phyloP scores from a whole-genome alignment of 2,888 invertebrate species.

The Orthonevra nobilis region DNA sequence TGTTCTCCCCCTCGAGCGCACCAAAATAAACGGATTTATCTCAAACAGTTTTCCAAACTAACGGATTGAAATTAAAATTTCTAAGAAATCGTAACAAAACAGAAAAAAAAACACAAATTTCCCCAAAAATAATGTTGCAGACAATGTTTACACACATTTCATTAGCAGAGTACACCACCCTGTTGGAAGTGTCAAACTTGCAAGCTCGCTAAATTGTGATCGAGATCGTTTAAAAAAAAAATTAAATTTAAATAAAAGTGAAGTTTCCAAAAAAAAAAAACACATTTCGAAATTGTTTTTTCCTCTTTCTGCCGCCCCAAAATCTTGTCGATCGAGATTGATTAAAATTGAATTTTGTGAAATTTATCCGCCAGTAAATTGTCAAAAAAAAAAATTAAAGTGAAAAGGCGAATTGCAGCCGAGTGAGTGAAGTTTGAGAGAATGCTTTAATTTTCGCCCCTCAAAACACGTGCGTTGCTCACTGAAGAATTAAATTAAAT shows the following conservation, averaged over 20 bases:
- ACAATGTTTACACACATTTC: conserved; percentile 67
- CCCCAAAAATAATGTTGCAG: conserved; percentile 64
- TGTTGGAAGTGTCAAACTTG: conserved; percentile 53
- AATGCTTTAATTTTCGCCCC: background rate
- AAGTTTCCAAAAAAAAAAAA: background rate
- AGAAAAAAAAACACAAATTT: too few species aligned
- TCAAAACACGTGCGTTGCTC: conserved; percentile 50
- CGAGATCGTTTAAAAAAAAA: conserved; percentile 15
- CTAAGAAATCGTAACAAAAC: too few species aligned
- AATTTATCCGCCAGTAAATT: too few species aligned
- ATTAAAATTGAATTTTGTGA: background rate
- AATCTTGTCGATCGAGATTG: conserved; percentile 20
- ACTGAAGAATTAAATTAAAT: conserved; percentile 14
- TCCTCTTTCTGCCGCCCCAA: too few species aligned
- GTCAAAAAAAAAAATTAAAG: too few species aligned
- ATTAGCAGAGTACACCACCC: conserved; percentile 43
- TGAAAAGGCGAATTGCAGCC: too few species aligned
- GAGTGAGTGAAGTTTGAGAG: background rate
- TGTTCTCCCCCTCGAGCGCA: conserved; percentile 10
- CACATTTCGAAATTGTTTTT: too few species aligned
- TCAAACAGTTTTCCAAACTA: conserved; percentile 24
- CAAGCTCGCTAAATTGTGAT: conserved; percentile 35
- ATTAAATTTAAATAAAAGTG: conserved; percentile 9
- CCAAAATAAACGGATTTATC: conserved; percentile 43
- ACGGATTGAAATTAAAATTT: conserved; percentile 44